A percentile compares a stretch with the other conserved stretches of the same genome.
phyloP scores from a whole-genome alignment of 92 coral and sea anemone species.

The Pocillopora meandrina region DNA sequence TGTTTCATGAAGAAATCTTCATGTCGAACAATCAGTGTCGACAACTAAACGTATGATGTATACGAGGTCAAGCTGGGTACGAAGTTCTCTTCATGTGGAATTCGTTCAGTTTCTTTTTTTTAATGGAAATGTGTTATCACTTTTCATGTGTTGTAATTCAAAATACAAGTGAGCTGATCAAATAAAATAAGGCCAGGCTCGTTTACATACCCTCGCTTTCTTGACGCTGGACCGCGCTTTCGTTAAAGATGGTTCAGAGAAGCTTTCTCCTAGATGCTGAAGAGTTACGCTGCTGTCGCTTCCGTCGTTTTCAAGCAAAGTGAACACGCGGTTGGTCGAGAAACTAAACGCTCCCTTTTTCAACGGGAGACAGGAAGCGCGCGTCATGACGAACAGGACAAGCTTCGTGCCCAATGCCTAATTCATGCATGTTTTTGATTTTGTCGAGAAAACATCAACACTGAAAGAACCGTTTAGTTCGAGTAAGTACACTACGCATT shows the following conservation, averaged over 20 bases:
- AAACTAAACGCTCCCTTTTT: constrained; percentile 34
- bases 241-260: constrained; percentile 28
- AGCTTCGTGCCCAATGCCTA: constrained; percentile 8
- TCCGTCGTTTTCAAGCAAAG: constrained; percentile 36
- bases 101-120: neutral
- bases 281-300: constrained; percentile 19
- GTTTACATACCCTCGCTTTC: constrained; percentile 20
- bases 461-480: neutral
- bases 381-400: constrained; percentile 8
- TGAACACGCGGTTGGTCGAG: constrained; percentile 30
- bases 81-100: neutral
- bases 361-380: constrained; percentile 39
- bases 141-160: neutral
- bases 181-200: neutral
- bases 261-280: constrained; percentile 36
- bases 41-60: neutral
- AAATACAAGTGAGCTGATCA: neutral
- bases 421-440: constrained; percentile 42
- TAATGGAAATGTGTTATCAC: neutral
- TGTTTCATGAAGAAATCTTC: neutral
- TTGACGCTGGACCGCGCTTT: neutral
- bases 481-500: constrained; percentile 26
- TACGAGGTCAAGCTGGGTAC: neutral
- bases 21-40: neutral
- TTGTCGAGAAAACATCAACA: constrained; percentile 8